Base-by-base conservation (phyloP, 2,113 vertebrate species). In the Capreolus pygargus region DNA sequence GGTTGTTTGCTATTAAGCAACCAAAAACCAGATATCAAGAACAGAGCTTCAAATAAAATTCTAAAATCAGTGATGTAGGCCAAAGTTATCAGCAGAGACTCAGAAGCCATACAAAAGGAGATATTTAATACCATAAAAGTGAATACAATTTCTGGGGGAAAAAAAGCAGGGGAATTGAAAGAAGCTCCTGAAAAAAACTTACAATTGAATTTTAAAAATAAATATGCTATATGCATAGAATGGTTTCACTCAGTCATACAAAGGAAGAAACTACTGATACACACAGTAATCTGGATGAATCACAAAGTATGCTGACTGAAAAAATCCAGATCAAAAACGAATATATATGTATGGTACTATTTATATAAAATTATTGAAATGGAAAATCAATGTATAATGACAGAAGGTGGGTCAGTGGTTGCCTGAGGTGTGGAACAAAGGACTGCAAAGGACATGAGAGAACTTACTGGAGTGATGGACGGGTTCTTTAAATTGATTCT, bases 31-130 rank as follows among this genome's bases (percentile, higher is more conserved):
- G 60, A 78, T 89, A 55, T 25, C 1, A 47, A 96, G 30, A 43
- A 93, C 57, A 91, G 7, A 27, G 13, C n/a, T 93, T 84, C 43
- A 85, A 85, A 74, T 43, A 92, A 95, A 93, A 94, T 74, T 91
- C 30, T 84, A 70, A 89, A 85, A 93, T 61, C 13, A 23, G 55
- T 33, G 7, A 61, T 45, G 11, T 33, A 64, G 64, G 58, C 64
- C 85, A 89, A 84, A 39, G 17, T 60, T 27, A 89, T 33, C 64
- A 88, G 15, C 39, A 58, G 36, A 67, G n/a, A 74, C n/a, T 92
- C 74, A 87, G 74, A 95, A 82, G n/a, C 52, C 50, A 93, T 30
- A 87, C 27, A 70, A 78, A 96, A 90, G 25, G n/a, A 95, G 10
- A 52, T 50, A 19, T 57, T 94, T 82, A 13, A 67, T 83, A n/a